phyloP scores from a whole-genome alignment of 2,113 vertebrate species.

The Ancistrus triradiatus region DNA sequence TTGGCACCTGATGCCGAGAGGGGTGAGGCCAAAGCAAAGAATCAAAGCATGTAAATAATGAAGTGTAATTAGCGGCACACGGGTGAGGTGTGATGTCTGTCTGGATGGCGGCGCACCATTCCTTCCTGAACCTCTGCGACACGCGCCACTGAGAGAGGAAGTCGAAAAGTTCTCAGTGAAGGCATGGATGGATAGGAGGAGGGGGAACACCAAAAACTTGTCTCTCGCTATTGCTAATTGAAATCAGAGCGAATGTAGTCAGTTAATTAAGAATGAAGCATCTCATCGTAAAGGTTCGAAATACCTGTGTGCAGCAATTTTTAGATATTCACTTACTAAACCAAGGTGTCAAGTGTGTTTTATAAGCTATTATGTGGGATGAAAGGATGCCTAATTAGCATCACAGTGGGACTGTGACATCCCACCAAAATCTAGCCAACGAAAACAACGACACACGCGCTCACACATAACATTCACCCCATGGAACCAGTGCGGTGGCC shows the following conservation, averaged over 20 bases:
- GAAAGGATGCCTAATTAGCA: slow-evolving; percentile 69
- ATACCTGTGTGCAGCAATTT: slow-evolving; percentile 21
- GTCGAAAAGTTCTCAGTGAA: slow-evolving; percentile 53
- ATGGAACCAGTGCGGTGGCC: slow-evolving; percentile 56
- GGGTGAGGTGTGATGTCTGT: slow-evolving; percentile 65
- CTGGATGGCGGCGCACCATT: slow-evolving; percentile 57
- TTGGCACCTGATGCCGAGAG: slow-evolving; percentile 58
- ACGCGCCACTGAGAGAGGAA: slow-evolving; percentile 57
- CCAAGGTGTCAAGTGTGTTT: slow-evolving; percentile 49
- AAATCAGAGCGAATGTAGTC: slow-evolving; percentile 30
- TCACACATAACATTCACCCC: slow-evolving; percentile 47
- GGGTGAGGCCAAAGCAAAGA: slow-evolving; percentile 70
- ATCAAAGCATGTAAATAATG: slow-evolving; percentile 78
- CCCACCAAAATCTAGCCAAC: slow-evolving; percentile 36
- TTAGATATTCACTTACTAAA: slow-evolving; percentile 31
- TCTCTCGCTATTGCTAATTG: slow-evolving; percentile 39
- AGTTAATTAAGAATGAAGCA: slow-evolving; percentile 60
- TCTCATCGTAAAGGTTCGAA: slow-evolving; percentile 23
- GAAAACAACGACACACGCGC: slow-evolving; percentile 27
- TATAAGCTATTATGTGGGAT: slow-evolving; percentile 46
- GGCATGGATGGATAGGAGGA: slow-evolving; percentile 17
- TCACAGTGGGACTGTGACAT: slow-evolving; percentile 61
- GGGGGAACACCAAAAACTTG: slow-evolving; percentile 14
- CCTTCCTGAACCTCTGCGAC: slow-evolving; percentile 58
- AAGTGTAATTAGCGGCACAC: slow-evolving; percentile 70